Evolutionary conservation across 2,888 invertebrate species (phyloP), one percentile per base, ranked within the genome.

Genomic region (Sphaerophoria rueppellii): DNA sequence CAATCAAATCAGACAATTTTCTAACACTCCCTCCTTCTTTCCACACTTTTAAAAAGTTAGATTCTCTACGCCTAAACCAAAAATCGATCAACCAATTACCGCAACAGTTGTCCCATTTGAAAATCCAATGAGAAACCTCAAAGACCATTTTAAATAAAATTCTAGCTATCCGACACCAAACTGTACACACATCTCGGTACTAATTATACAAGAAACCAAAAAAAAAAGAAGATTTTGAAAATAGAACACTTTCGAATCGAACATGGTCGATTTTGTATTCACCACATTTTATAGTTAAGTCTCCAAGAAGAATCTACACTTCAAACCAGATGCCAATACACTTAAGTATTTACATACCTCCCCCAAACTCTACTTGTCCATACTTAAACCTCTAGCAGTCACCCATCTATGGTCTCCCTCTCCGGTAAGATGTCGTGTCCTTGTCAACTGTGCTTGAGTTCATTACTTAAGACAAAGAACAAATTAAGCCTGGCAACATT

Each of bases 401-500:
- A 57, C 35, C 7, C 14, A 58, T 4, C 16, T 5, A 43, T 16
- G 11, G 2, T 46, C 32, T 16, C 34, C 54, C 32, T 16, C 43
- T 9, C 9, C 16, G 55, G n/a, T 50, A 40, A 37, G 32, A 0
- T 50, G 52, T 4, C 12, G 24, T 50, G 65, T 65, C 65, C 50
- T 65, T 46, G 46, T 58, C 24, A 12, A 40, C 67, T 40, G 32
- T 34, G 14, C 69, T 54, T 75, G 61, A 83, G 61, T 75, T 72
- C 72, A 76, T 72, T 75, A 72, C 55, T 72, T 61, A 54, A 76
- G 61, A 83, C 79, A 83, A 83, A 55, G 79, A 52, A 80, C 58
- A 57, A 75, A 80, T 83, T 76, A 80, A 72, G 75, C 75, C 83
- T 83, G 83, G 83, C 67, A 83, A 83, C 60, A 76, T 80, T 80